Evolutionary conservation across 2,113 vertebrate species (phyloP).

Genomic region (Clarias magur): DNA sequence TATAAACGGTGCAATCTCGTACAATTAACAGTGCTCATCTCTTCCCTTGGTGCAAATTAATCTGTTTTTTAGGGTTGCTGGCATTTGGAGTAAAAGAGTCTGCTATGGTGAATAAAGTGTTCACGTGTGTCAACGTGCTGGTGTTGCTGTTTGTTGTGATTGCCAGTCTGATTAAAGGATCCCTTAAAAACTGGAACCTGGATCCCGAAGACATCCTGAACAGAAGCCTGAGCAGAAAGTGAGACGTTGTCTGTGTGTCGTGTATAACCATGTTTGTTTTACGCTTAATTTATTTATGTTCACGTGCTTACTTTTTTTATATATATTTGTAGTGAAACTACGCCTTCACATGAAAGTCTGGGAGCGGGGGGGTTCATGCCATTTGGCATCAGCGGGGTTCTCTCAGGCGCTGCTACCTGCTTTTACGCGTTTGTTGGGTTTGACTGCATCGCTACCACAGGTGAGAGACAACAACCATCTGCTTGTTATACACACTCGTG

Average conservation of each 20-base stretch:
- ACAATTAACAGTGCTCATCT: too few relatives aligned
- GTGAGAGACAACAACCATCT: conserved; percentile 61
- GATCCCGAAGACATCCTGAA: conserved; percentile 74
- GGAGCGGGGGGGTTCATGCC: conserved; percentile 92
- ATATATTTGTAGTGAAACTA: conserved; percentile 68
- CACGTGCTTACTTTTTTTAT: background rate
- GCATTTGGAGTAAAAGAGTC: conserved; percentile 95
- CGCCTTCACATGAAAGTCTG: conserved; percentile 21
- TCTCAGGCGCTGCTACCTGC: conserved; percentile 93
- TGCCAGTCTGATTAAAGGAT: conserved; percentile 91
- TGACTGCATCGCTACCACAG: conserved; percentile 96
- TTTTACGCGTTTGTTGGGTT: conserved; percentile 98
- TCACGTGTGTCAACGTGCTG: conserved; percentile 91
- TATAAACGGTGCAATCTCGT: background rate
- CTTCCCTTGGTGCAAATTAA: background rate
- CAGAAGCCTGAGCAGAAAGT: conserved; percentile 60
- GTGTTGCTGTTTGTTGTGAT: conserved; percentile 91
- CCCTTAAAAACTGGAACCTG: conserved; percentile 84
- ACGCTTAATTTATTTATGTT: background rate
- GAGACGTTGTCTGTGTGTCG: background rate
- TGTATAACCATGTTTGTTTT: background rate
- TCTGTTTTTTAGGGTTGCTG: conserved; percentile 76
- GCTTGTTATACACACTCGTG: background rate
- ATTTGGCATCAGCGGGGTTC: conserved; percentile 85
- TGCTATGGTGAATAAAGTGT: conserved; percentile 90